Evolutionary conservation across 2,797 vertebrate genomes (phyloP).

Genomic region (Esox lucius): DNA sequence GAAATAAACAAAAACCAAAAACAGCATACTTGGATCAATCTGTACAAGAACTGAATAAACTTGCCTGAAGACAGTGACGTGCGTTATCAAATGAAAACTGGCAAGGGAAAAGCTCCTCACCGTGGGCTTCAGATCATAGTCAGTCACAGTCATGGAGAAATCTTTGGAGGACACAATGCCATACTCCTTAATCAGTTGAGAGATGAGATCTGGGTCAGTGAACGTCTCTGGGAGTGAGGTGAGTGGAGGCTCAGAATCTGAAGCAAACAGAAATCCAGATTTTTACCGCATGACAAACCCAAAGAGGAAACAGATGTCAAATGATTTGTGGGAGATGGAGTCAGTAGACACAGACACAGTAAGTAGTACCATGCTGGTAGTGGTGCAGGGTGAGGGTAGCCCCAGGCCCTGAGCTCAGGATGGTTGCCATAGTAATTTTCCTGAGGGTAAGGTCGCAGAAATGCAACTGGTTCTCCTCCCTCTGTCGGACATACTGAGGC

Average conservation of each 20-base stretch:
- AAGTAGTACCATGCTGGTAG: conserved; percentile 64
- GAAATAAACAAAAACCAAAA: background rate
- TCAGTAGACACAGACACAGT: background rate
- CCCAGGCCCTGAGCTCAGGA: conserved; percentile 63
- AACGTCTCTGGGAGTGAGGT: conserved; percentile 42
- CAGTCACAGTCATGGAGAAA: conserved; percentile 77
- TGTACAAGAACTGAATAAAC: background rate
- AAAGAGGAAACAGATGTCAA: background rate
- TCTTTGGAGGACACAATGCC: conserved; percentile 63
- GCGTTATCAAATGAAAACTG: background rate
- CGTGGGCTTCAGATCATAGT: conserved; percentile 73
- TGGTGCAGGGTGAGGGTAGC: conserved; percentile 65
- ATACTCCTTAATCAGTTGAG: conserved; percentile 69
- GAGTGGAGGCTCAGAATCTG: conserved; percentile 57
- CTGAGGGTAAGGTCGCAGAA: conserved; percentile 71
- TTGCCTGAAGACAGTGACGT: background rate
- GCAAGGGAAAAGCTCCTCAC: conserved; percentile 50
- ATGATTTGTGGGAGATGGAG: background rate
- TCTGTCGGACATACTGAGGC: conserved; percentile 71
- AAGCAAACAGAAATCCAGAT: conserved; percentile 24
- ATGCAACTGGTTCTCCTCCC: conserved; percentile 64
- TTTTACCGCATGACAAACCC: background rate
- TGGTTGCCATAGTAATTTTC: conserved; percentile 69
- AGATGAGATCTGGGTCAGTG: conserved; percentile 60
- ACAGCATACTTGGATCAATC: background rate